phyloP scores from a whole-genome alignment of 2,113 vertebrate species.

The Delphinus delphis region DNA sequence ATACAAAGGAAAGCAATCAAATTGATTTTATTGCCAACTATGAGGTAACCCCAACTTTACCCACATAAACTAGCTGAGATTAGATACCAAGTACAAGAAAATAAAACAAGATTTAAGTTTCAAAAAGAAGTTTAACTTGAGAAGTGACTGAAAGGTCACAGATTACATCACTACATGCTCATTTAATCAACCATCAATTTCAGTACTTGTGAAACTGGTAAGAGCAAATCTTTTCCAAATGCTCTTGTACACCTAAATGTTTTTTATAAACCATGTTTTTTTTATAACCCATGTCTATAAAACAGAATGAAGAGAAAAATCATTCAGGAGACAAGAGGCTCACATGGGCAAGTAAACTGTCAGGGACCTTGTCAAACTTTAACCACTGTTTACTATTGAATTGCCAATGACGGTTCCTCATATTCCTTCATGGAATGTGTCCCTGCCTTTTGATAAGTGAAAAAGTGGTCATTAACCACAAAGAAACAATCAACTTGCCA shows the following conservation, averaged over 20 bases:
- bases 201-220: not conserved
- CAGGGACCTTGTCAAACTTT: constrained; percentile 52
- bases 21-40: not conserved
- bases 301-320: constrained; percentile 41
- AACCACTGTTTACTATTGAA: not conserved
- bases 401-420: not conserved
- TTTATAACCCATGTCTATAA: constrained; percentile 25
- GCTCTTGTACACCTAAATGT: not conserved
- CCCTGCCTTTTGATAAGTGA: constrained; percentile 48
- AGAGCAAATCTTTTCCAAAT: constrained; percentile 30
- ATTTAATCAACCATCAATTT: constrained; percentile 6
- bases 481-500: constrained; percentile 38
- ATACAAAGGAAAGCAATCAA: not conserved
- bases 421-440: constrained; percentile 16
- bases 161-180: not conserved
- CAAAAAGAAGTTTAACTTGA: not conserved
- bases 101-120: constrained; percentile 40
- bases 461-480: constrained; percentile 56
- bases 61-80: not conserved
- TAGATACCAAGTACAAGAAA: not conserved
- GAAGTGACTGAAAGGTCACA: not conserved
- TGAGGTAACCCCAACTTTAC: not conserved
- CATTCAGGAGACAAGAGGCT: constrained; percentile 5
- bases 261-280: constrained; percentile 1
- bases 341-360: constrained; percentile 12